Base-by-base conservation (phyloP, 2,113 vertebrate genomes). In the Gallinago paraguaiae region DNA sequence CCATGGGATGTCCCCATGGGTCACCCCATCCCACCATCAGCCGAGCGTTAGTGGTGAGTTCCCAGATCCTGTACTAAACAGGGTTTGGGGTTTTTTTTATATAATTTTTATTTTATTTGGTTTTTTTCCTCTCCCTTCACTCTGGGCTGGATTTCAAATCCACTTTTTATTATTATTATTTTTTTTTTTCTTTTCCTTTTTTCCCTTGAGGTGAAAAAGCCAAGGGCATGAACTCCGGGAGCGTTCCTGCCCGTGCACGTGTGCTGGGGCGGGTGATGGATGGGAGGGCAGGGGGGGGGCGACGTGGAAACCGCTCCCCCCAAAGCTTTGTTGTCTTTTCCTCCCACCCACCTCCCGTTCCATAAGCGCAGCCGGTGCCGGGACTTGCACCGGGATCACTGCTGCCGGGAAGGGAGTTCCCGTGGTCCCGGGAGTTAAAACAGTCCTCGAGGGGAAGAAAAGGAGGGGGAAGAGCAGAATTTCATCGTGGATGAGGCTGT, bases 251-350 rank as follows among this genome's bases (percentile, higher is more conserved):
- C 53, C 22, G 12, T 39, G 79, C 75, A 78, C 11, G 3, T 69
- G 75, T n/a, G 11, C 45, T 7, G 5, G 37, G 77, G 41, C 1
- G 60, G 70, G 35, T 13, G 65, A 75, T 41, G 63, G 86, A 41
- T 64, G 75, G 68, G 53, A 45, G 63, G 77, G n/a, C 11, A 3
- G 14, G 53, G 37, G 72, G 72, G 57, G 71, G 25, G 2, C 6
- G 15, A 39, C 25, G 64, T 65, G 54, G 48, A 67, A 79, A n/a
- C 35, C 0, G 67, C 95, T 95, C 85, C 82, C 30, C 12, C 64
- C 86, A 35, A 30, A 70, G 23, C 80, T 91, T 41, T 75, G 80
- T 76, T 95, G 90, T 82, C 86, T 65, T 92, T 90, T n/a, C 82
- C 86, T 92, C 76, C 80, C 86, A 85, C 75, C 70, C 89, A 65